Evolutionary conservation across 2,113 vertebrate species (phyloP), one percentile per base, ranked within the genome.

Genomic region (Silurus glanis): DNA sequence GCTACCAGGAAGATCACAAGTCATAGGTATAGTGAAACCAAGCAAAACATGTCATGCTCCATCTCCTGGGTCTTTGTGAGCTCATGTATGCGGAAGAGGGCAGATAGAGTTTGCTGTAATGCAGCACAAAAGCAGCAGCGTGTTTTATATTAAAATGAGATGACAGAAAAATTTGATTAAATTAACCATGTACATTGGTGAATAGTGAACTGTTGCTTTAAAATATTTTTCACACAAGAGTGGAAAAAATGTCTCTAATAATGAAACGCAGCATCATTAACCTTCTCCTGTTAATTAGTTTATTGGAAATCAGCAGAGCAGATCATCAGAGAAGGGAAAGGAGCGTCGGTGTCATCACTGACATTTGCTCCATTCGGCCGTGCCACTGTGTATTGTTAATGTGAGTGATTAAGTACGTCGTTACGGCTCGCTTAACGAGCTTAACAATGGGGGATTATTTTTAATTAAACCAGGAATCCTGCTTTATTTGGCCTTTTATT

Each of bases 401-500:
- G 17, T 9, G 53, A 67, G 37, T 76, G 71, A 82, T 82, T 58
- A 67, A 81, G 55, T 49, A 78, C 5, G 47, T 85, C 64, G 67
- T 72, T 75, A 66, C 55, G 17, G 28, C 80, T 85, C 69, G 45
- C 23, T 82, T 55, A 74, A 89, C 9, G 55, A 87, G 69, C 80
- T 80, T 79, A 85, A 82, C 21, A 23, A 59, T 45, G 53, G 51
- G 74, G 4, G 76, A 19, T 49, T 25, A 45, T 51, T 78, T 69
- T 78, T 83, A 85, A 85, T 83, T 87, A 85, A 85, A 83, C 53
- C 71, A 47, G n/a, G 75, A 83, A 82, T 64, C 88, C 72, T 53
- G 76, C 80, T 83, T 81, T 21, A 85, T 69, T 85, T 69, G 16
- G 14, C 47, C 71, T 87, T 85, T 87, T 59, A 85, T 56, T 81